phyloP scores from a whole-genome alignment of 2,888 invertebrate genomes.

The Troilus luridus region DNA sequence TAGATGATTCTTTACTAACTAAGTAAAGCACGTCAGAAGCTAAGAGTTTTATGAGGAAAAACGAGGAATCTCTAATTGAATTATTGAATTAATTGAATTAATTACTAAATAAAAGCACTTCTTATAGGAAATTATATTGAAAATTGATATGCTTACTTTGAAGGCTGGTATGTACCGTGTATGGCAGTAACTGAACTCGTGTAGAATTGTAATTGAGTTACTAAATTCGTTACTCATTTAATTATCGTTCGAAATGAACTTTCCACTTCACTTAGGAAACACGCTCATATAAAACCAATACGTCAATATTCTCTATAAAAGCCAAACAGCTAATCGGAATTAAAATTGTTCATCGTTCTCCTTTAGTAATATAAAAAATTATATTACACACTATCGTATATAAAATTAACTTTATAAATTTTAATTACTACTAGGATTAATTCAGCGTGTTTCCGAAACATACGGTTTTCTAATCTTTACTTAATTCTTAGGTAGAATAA shows the following conservation, averaged over 20 bases:
- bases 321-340: neutral
- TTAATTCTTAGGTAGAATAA: too few relatives aligned
- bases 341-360: neutral
- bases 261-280: neutral
- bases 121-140: neutral
- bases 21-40: neutral
- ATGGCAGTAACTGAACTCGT: constrained; percentile 10
- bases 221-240: constrained; percentile 33
- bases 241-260: constrained; percentile 5
- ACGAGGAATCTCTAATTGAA: neutral
- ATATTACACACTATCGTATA: too few relatives aligned
- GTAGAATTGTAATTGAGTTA: constrained; percentile 27
- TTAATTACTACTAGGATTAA: too few relatives aligned
- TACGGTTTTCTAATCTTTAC: too few relatives aligned
- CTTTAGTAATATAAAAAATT: neutral
- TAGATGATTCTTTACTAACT: neutral
- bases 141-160: constrained; percentile 2
- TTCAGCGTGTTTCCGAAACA: too few relatives aligned
- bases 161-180: neutral
- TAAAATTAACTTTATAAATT: too few relatives aligned
- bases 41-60: too few relatives aligned
- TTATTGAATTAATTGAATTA: neutral
- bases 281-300: constrained; percentile 21
- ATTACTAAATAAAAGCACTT: neutral
- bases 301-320: constrained; percentile 31